Conservation (phyloP, 2,797 vertebrate genomes). For the Streptopelia turtur region DNA sequence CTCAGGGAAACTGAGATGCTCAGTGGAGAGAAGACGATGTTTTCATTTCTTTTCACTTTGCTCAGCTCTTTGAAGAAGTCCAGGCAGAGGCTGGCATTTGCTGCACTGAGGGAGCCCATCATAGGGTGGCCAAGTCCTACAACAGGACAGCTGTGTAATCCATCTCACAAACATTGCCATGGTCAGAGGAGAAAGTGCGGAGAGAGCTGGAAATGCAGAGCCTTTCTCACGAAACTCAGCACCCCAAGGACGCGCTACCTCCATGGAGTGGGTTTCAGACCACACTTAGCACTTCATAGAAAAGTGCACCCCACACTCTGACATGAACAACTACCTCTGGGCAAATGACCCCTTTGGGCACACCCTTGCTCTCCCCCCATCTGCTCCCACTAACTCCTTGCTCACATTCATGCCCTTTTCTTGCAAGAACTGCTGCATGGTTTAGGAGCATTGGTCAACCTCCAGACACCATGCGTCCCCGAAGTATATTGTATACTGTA, state of each 20-base stretch:
- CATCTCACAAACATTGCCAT: background rate
- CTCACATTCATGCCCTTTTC: background rate
- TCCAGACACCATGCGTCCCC: background rate
- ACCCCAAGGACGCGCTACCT: background rate
- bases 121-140: background rate
- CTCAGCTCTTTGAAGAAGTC: conserved; percentile 65
- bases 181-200: background rate
- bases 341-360: background rate
- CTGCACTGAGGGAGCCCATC: conserved; percentile 54
- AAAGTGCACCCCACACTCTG: background rate
- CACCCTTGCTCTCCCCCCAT: background rate
- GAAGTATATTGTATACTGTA: background rate
- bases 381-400: background rate
- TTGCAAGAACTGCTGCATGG: background rate
- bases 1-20: conserved; percentile 67
- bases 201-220: background rate
- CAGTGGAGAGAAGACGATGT: conserved; percentile 68
- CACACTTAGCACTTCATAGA: background rate
- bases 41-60: background rate
- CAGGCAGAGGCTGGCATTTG: conserved; percentile 65
- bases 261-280: background rate
- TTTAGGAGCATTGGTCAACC: background rate
- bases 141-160: background rate
- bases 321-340: background rate
- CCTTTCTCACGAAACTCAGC: background rate